Evolutionary conservation across 1,140 invertebrate genomes (phyloP), one percentile per base, ranked within the genome.

Genomic region (Aleiodes sp.): DNA sequence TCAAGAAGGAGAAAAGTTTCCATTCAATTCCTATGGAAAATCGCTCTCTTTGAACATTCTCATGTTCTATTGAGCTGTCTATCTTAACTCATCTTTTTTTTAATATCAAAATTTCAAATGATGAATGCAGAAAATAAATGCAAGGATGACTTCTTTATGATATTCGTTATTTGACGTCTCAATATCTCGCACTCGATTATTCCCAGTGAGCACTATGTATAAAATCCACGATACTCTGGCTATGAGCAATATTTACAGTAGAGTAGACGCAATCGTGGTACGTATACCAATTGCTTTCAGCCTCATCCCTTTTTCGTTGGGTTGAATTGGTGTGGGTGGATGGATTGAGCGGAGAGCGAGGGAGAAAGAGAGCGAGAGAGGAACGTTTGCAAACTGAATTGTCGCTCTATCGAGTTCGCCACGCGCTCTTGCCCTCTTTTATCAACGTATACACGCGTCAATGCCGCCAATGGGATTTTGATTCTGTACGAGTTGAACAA

Each of bases 371-470:
- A 41, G 62, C 8, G 37, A 3, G 21, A 28, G 28, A 10, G 29
- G 28, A 29, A 61, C 67, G 70, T 73, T 78, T 73, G 70, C 71
- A 75, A 78, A 76, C 75, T 76, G 71, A 78, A 78, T 76, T 78
- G 73, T 71, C 62, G 68, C 68, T 74, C 71, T 73, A 73, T 76
- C 70, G 73, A 73, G 66, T 68, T 59, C 61, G 70, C 72, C 70
- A 71, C 68, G 70, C 70, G 64, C 69, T 73, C 71, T 73, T 76
- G 71, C 72, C 71, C 70, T 75, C 72, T 70, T 73, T 70, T 70
- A 68, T 70, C 72, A 70, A 70, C 68, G 71, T 28, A 70, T 28
- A 65, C 66, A 72, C 66, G 61, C 21, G 28, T 26, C 43, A 63
- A 69, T 65, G 43, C 62, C 28, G 21, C 61, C 56, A 68, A 52